Evolutionary conservation across 2,888 invertebrate genomes (phyloP).

Genomic region (Isotomurus palustris): DNA sequence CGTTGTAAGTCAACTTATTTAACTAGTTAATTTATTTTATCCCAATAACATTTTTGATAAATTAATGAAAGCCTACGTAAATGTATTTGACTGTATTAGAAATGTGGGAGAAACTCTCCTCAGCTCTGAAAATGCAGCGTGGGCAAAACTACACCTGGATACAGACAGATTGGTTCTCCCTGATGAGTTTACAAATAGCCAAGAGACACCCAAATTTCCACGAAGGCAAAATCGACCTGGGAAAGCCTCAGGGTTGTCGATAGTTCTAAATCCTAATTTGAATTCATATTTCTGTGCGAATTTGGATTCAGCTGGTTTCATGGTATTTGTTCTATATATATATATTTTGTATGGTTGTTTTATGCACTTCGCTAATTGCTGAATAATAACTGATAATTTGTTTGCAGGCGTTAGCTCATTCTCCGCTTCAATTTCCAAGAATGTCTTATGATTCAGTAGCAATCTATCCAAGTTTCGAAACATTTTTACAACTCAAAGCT

Average conservation of each 20-base stretch:
- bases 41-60: too few relatives aligned
- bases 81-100: too few relatives aligned
- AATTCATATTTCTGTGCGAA: slow-evolving; percentile 42
- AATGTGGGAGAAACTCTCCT: too few relatives aligned
- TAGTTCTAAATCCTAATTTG: slow-evolving; percentile 40
- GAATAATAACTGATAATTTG: too few relatives aligned
- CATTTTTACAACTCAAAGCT: slow-evolving; percentile 30
- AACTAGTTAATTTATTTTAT: too few relatives aligned
- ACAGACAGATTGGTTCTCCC: slow-evolving; percentile 16
- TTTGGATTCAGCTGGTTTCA: slow-evolving; percentile 35
- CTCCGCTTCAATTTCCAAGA: slow-evolving; percentile 22
- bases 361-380: too few relatives aligned
- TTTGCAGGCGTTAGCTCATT: slow-evolving; percentile 1
- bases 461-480: slow-evolving; percentile 33
- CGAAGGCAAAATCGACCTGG: slow-evolving; percentile 35
- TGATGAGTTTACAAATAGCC: background rate
- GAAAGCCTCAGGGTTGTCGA: slow-evolving; percentile 37
- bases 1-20: too few relatives aligned
- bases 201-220: slow-evolving; percentile 12
- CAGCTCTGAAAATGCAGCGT: too few relatives aligned
- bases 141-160: slow-evolving; percentile 9
- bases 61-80: too few relatives aligned
- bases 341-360: background rate
- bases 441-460: slow-evolving; percentile 29
- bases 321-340: slow-evolving; percentile 7